Base-by-base conservation (phyloP, 2,797 vertebrate species). In the Loris lydekkerianus region DNA sequence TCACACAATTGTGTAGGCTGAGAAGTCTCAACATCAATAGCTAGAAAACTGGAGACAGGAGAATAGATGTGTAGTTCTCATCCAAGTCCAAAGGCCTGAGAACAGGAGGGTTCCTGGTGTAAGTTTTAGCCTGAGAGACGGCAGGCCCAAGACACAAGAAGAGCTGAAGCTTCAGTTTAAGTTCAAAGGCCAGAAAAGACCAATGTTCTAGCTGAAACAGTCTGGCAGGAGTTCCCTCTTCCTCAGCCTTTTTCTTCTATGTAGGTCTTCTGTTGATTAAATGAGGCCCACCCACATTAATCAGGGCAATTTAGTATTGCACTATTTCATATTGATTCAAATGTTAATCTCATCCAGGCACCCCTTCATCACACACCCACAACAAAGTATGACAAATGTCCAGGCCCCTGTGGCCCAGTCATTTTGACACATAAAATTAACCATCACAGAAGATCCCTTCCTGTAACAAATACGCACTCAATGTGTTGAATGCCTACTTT, bases 351-450 rank as follows among this genome's bases (percentile, higher is more conserved):
- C 20, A 67, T 73, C 11, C 37, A 85, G 63, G 56, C 85, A 75
- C 4, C 73, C 25, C n/a, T 29, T 93, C 67, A 65, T 29, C 89
- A 84, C 3, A 93, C 27, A 89, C 27, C 23, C 13, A 53, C 10
- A 49, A 84, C 67, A 89, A 86, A 31, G 15, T 72, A 37, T 87
- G 67, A 49, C 72, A 89, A 80, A 89, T 75, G 25, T 72, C 46
- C 77, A 58, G 27, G n/a, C 10, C 34, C 27, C 25, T 17, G 3
- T 43, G 43, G 34, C 34, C 43, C 21, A 84, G 70, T 65, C 17
- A 91, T 78, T n/a, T 46, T 34, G 65, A 84, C 27, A 87, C 9
- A 83, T 85, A 92, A 93, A 92, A 92, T 53, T 93, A 72, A n/a
- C 31, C 40, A 85, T 77, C 46, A 87, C 56, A 63, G 21, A 81